A percentile compares a stretch with the other conserved stretches of the same genome.
Conservation (phyloP, 2,797 vertebrate genomes). For the Enteromius afrohamiltoni region DNA sequence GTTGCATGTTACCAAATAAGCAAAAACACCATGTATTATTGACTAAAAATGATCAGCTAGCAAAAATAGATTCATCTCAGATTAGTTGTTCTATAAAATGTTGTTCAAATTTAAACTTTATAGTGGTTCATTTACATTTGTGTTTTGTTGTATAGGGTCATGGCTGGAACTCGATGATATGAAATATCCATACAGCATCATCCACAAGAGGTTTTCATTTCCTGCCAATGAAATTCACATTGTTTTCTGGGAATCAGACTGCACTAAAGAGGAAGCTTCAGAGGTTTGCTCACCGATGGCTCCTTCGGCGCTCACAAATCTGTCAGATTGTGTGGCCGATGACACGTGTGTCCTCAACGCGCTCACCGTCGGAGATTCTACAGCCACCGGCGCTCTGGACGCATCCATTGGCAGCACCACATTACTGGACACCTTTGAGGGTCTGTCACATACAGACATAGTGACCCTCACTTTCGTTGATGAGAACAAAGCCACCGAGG, state of each 20-base stretch:
- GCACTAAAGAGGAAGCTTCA: background rate
- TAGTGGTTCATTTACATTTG: background rate
- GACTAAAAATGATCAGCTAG: background rate
- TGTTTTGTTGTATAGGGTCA: constrained; percentile 73
- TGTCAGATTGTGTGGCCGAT: constrained; percentile 48
- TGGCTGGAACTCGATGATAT: constrained; percentile 94
- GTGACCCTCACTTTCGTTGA: constrained; percentile 81
- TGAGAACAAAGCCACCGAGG: constrained; percentile 62
- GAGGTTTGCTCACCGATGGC: background rate
- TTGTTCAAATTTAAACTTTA: background rate
- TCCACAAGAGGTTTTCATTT: constrained; percentile 74
- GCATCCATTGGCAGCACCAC: constrained; percentile 68
- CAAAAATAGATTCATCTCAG: background rate
- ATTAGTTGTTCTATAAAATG: background rate
- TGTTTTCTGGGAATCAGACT: constrained; percentile 85
- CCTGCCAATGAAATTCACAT: constrained; percentile 85
- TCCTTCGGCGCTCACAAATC: background rate
- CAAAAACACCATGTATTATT: background rate
- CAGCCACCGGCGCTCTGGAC: constrained; percentile 49
- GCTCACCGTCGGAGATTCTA: constrained; percentile 37
- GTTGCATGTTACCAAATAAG: background rate
- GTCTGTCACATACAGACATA: constrained; percentile 72
- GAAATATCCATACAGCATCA: constrained; percentile 78
- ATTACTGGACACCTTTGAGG: constrained; percentile 74
- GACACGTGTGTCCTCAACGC: constrained; percentile 59